Conservation (phyloP, 2,113 vertebrate genomes). For the Gambusia affinis region DNA sequence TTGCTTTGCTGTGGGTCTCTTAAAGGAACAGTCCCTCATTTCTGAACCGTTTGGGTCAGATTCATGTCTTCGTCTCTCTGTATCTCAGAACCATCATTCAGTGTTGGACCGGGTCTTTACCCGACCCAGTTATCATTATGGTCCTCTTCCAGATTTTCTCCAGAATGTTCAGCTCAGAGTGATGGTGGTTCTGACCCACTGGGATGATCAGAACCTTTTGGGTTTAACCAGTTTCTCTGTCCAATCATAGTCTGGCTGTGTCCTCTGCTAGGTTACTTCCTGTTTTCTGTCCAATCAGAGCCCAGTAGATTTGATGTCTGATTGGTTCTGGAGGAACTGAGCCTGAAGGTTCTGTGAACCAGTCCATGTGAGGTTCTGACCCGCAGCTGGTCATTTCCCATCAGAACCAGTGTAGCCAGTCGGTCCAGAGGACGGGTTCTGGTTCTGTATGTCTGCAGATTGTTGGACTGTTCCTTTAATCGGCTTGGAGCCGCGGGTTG, state of each 20-base stretch:
- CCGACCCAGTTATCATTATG: too few relatives aligned
- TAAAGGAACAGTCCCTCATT: constrained; percentile 51
- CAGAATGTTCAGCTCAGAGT: background rate
- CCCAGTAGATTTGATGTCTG: background rate
- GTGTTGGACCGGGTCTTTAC: too few relatives aligned
- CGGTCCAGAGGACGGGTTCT: background rate
- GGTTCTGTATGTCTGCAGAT: background rate
- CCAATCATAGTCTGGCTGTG: background rate
- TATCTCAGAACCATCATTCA: too few relatives aligned
- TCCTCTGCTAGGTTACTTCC: too few relatives aligned
- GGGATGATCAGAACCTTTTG: background rate
- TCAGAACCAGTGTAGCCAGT: background rate
- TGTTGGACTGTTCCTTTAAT: background rate
- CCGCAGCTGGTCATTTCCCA: too few relatives aligned
- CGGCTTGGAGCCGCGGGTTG: too few relatives aligned
- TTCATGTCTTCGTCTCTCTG: background rate
- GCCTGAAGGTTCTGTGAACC: background rate
- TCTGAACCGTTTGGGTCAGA: background rate
- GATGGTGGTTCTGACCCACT: background rate
- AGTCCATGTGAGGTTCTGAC: background rate
- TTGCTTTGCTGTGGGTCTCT: constrained; percentile 32
- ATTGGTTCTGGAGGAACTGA: background rate
- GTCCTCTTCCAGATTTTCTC: background rate
- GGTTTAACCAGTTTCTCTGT: background rate
- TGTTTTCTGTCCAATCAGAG: background rate